A percentile compares a stretch with the other conserved stretches of the same genome.
Evolutionary conservation across 2,888 invertebrate genomes (phyloP).

Genomic region (Drosophila mercatorum): DNA sequence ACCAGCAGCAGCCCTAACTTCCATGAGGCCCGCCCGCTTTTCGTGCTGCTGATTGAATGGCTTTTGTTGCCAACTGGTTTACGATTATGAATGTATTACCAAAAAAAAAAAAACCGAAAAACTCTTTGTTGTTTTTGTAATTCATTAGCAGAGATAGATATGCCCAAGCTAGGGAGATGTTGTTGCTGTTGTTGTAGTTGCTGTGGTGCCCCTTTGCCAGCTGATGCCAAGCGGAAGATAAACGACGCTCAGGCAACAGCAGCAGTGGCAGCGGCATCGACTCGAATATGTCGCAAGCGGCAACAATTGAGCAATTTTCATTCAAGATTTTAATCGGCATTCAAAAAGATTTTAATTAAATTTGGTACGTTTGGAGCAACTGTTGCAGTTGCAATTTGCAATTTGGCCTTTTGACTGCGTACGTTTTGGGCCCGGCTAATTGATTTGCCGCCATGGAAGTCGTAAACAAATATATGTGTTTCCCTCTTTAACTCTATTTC

Average conservation of each 20-base stretch:
- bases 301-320: constrained; percentile 69
- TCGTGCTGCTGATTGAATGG: constrained; percentile 57
- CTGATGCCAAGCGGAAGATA: constrained; percentile 62
- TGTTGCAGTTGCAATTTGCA: constrained; percentile 53
- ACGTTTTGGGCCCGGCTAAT: constrained; percentile 37
- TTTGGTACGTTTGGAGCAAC: constrained; percentile 32
- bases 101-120: constrained; percentile 25
- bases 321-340: constrained; percentile 47
- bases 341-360: constrained; percentile 49
- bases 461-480: constrained; percentile 17
- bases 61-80: constrained; percentile 36
- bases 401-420: constrained; percentile 29
- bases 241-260: constrained; percentile 28
- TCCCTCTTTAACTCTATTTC: background rate
- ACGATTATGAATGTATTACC: constrained; percentile 43
- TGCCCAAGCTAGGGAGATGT: constrained; percentile 16
- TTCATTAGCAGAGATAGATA: constrained; percentile 41
- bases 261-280: background rate
- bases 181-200: constrained; percentile 11
- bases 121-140: constrained; percentile 28
- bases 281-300: constrained; percentile 51
- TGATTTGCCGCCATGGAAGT: constrained; percentile 49
- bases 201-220: constrained; percentile 36
- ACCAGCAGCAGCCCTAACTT: constrained; percentile 7
- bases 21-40: constrained; percentile 23